Conservation (phyloP, 2,888 invertebrate genomes). For the Gisinianus flammeolus region DNA sequence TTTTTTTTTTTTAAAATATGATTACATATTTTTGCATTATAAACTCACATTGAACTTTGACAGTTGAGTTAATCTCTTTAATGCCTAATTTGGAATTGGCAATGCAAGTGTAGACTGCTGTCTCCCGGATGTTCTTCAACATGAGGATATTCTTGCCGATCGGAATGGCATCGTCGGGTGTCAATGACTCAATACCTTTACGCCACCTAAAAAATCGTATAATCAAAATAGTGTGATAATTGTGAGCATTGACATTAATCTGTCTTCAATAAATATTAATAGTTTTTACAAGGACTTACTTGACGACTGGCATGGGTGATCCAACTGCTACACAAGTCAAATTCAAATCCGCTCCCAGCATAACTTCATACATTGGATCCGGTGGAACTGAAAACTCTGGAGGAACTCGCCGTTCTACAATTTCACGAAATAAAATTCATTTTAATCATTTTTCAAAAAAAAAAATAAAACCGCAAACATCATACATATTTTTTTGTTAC, state of each 20-base stretch:
- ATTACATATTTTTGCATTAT: no score
- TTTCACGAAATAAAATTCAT: no score
- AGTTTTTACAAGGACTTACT: conserved; percentile 61
- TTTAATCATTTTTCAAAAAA: no score
- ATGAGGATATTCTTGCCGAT: conserved; percentile 80
- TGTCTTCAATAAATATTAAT: background rate
- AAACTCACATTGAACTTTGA: conserved; percentile 96
- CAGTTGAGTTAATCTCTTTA: conserved; percentile 84
- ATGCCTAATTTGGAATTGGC: conserved; percentile 93
- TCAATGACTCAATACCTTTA: conserved; percentile 81
- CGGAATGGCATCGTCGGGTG: conserved; percentile 82
- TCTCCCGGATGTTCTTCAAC: conserved; percentile 84
- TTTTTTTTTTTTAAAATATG: no score
- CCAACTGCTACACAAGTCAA: conserved; percentile 97
- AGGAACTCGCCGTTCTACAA: conserved; percentile 86
- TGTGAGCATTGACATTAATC: background rate
- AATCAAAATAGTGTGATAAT: background rate
- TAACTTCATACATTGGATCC: conserved; percentile 82
- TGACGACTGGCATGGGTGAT: conserved; percentile 97
- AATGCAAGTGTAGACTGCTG: conserved; percentile 96
- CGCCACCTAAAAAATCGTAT: conserved; percentile 68
- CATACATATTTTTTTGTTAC: background rate
- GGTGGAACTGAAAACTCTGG: conserved; percentile 95
- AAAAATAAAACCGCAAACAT: background rate
- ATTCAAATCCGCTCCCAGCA: conserved; percentile 88